Conservation (phyloP, 1,140 invertebrate species). For the Nylanderia fulva region DNA sequence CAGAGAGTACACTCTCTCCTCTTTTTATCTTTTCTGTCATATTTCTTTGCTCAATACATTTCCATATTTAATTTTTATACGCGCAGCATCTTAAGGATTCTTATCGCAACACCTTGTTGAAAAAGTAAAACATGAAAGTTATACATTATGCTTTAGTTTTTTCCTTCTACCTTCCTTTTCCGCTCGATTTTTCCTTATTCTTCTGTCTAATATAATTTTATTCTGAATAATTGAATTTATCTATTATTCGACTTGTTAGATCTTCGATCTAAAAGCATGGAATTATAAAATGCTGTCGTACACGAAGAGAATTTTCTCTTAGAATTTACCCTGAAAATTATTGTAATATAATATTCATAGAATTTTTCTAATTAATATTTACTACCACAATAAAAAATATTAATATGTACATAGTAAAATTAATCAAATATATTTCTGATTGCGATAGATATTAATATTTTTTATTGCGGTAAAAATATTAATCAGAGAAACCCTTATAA, state of each 20-base stretch:
- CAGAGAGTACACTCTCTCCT: slow-evolving; percentile 1
- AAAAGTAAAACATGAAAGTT: slow-evolving; percentile 10
- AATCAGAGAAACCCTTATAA: too few relatives aligned
- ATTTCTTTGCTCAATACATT: slow-evolving; percentile 24
- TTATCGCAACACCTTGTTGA: background rate
- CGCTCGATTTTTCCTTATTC: background rate
- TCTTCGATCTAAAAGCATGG: background rate
- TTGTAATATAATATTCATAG: too few relatives aligned
- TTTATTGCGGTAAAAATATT: too few relatives aligned
- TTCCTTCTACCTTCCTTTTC: background rate
- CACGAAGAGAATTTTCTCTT: too few relatives aligned
- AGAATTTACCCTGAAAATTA: too few relatives aligned
- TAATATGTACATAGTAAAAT: too few relatives aligned
- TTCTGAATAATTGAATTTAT: background rate
- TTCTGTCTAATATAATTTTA: background rate
- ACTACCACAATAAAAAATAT: too few relatives aligned
- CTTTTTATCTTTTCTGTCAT: slow-evolving; percentile 28
- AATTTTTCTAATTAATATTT: too few relatives aligned
- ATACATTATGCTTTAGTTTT: background rate
- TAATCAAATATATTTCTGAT: too few relatives aligned
- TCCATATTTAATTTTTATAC: slow-evolving; percentile 13
- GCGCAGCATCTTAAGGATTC: background rate
- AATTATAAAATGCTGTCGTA: background rate
- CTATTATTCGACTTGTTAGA: background rate
- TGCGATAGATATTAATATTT: too few relatives aligned